Percentiles rank a stretch among this genome's conserved stretches.
Conservation (phyloP, 2,797 vertebrate genomes). For the Tapirus indicus region DNA sequence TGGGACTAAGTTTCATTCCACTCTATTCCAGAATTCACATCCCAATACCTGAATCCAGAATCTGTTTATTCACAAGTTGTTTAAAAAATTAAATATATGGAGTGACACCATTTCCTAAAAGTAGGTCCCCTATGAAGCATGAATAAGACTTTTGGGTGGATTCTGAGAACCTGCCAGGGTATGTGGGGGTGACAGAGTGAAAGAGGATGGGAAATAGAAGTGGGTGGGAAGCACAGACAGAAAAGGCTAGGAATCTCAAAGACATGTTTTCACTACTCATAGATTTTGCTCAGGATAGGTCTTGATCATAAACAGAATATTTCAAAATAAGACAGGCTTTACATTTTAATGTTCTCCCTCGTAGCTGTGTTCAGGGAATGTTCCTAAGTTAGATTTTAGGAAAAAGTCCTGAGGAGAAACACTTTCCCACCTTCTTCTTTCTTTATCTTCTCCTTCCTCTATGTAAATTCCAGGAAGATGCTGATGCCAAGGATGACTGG, state of each 20-base stretch:
- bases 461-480: neutral
- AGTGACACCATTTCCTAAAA: neutral
- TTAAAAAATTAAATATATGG: neutral
- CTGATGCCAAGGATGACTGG: neutral
- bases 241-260: neutral
- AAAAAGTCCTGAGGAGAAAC: neutral
- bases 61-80: neutral
- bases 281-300: neutral
- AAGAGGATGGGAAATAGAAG: neutral
- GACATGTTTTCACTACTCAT: neutral
- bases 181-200: rapidly evolving
- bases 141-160: neutral
- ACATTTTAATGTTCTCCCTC: neutral
- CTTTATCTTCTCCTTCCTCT: neutral
- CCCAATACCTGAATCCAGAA: neutral
- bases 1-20: neutral
- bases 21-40: neutral
- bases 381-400: neutral
- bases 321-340: neutral
- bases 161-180: neutral
- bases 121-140: neutral
- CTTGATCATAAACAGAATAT: neutral
- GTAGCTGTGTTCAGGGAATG: neutral
- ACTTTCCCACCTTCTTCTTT: neutral
- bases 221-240: neutral